A percentile compares a stretch with the other conserved stretches of the same genome.
Conservation (phyloP, 2,113 vertebrate species). For the Tiliqua scincoides region DNA sequence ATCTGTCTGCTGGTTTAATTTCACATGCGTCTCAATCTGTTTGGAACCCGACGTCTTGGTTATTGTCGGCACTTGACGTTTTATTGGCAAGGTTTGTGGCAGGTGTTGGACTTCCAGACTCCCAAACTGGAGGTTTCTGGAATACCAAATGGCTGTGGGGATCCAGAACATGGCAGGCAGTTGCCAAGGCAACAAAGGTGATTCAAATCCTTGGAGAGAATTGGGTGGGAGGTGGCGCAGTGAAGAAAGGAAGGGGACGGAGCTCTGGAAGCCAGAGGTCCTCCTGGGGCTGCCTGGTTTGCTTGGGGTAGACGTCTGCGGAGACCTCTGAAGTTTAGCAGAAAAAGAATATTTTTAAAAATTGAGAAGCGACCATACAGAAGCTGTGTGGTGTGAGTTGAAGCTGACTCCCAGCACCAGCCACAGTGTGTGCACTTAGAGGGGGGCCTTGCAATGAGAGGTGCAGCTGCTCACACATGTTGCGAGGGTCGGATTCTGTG, state of each 20-base stretch:
- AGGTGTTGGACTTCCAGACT: neutral
- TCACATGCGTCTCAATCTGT: neutral
- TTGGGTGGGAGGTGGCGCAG: neutral
- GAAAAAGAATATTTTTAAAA: neutral
- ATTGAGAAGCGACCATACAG: neutral
- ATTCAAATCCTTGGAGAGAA: neutral
- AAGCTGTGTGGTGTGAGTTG: neutral
- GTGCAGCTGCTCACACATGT: neutral
- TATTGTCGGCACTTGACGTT: no score
- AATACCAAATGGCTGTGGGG: neutral
- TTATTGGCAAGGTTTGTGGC: neutral
- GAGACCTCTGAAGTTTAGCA: neutral
- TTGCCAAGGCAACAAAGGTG: neutral
- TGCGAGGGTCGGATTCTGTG: neutral
- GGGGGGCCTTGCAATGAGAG: neutral
- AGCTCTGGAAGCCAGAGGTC: no score
- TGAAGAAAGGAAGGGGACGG: neutral
- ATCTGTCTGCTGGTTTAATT: neutral
- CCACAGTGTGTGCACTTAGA: neutral
- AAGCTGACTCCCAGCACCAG: neutral
- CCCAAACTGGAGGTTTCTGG: neutral
- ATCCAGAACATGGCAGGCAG: neutral
- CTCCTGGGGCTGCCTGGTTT: neutral
- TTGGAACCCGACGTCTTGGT: neutral
- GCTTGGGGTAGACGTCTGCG: neutral